Percentiles rank a stretch among this genome's conserved stretches.
phyloP scores from a whole-genome alignment of 2,888 invertebrate genomes.

The Allygus modestus region DNA sequence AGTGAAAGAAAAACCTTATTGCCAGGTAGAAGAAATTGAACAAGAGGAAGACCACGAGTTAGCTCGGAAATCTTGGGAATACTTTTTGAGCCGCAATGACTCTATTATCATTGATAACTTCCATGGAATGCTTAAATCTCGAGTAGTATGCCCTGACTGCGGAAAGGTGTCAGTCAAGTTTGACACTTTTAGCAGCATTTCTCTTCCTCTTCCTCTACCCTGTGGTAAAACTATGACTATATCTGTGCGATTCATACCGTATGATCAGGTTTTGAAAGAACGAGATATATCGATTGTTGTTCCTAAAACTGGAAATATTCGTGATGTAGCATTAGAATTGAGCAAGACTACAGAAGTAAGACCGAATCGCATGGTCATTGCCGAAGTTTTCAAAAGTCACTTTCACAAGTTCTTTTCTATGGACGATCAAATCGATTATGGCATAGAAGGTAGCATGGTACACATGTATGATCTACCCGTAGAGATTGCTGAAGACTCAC shows the following conservation, averaged over 20 bases:
- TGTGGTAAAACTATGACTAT: constrained; percentile 64
- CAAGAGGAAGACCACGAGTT: constrained; percentile 57
- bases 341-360: constrained; percentile 72
- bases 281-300: constrained; percentile 74
- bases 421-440: constrained; percentile 71
- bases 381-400: constrained; percentile 75
- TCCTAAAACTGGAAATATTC: constrained; percentile 74
- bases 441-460: neutral
- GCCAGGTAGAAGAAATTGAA: constrained; percentile 77
- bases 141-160: constrained; percentile 90
- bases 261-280: constrained; percentile 67
- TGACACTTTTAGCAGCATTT: constrained; percentile 94
- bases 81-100: constrained; percentile 88
- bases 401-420: constrained; percentile 75
- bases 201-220: constrained; percentile 94
- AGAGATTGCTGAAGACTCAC: neutral
- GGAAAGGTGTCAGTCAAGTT: constrained; percentile 91
- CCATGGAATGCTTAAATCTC: constrained; percentile 94
- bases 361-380: constrained; percentile 74
- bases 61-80: constrained; percentile 84
- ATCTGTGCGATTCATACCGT: constrained; percentile 66
- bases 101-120: constrained; percentile 94
- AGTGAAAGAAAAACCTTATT: constrained; percentile 82
- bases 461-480: constrained; percentile 40
- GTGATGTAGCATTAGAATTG: constrained; percentile 74